Evolutionary conservation across 2,113 vertebrate species (phyloP).

Genomic region (Ceyx cyanopectus): DNA sequence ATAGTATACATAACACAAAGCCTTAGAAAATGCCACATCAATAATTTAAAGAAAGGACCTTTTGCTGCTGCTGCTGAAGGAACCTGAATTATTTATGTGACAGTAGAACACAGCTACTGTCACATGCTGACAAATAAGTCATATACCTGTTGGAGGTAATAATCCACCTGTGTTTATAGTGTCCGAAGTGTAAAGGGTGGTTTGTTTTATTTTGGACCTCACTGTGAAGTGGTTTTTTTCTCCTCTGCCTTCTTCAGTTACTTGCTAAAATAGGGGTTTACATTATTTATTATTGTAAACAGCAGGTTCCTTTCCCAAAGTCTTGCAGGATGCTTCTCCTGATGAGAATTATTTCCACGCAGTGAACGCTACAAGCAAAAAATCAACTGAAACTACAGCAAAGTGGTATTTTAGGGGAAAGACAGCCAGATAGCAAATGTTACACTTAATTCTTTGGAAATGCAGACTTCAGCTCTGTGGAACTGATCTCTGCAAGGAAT

Average conservation of each 20-base stretch:
- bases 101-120: slow-evolving; percentile 25
- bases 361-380: background rate
- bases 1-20: slow-evolving; percentile 76
- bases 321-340: background rate
- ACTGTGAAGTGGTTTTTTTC: background rate
- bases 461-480: background rate
- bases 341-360: background rate
- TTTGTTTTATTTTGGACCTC: background rate
- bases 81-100: slow-evolving; percentile 82
- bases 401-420: background rate
- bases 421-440: background rate
- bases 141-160: background rate
- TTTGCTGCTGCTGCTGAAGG: slow-evolving; percentile 66
- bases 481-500: background rate
- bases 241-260: background rate
- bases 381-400: background rate
- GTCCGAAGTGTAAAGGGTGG: background rate
- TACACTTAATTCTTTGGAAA: background rate
- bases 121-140: background rate
- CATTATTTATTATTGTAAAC: slow-evolving; percentile 41
- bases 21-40: slow-evolving; percentile 75
- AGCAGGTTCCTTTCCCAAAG: background rate
- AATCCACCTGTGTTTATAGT: background rate
- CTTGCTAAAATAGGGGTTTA: background rate
- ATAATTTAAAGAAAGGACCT: slow-evolving; percentile 88